phyloP scores from a whole-genome alignment of 2,797 vertebrate genomes.

The Rallus crepitans region DNA sequence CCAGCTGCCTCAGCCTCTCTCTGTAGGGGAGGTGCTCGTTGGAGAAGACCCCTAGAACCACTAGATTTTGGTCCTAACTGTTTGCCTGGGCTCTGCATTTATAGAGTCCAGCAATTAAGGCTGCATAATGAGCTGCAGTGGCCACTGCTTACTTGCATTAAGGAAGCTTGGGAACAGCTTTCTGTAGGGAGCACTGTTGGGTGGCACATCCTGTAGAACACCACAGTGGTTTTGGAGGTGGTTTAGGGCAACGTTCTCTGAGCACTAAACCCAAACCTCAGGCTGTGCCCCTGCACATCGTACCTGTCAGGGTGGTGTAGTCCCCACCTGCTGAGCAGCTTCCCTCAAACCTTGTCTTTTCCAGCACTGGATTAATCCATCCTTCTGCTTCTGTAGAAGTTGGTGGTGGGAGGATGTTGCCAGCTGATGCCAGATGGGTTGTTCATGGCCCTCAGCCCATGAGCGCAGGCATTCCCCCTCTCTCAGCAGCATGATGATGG shows the following conservation, averaged over 20 bases:
- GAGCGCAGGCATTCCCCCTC: accelerated
- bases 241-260: not conserved
- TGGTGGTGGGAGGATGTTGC: not conserved
- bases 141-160: no score
- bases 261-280: not conserved
- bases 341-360: not conserved
- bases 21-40: not conserved
- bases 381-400: not conserved
- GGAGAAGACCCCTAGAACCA: not conserved
- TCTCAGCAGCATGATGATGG: not conserved
- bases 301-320: accelerated
- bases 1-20: no score
- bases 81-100: not conserved
- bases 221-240: not conserved
- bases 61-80: not conserved
- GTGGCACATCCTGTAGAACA: not conserved
- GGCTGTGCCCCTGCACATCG: accelerated
- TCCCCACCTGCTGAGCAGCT: not conserved
- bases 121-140: not conserved
- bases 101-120: not conserved
- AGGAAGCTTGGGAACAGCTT: not conserved
- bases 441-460: not conserved
- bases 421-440: not conserved
- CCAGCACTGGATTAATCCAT: not conserved
- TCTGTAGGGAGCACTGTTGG: not conserved